Conservation (phyloP, 2,113 vertebrate genomes). For the Podilymbus podiceps region DNA sequence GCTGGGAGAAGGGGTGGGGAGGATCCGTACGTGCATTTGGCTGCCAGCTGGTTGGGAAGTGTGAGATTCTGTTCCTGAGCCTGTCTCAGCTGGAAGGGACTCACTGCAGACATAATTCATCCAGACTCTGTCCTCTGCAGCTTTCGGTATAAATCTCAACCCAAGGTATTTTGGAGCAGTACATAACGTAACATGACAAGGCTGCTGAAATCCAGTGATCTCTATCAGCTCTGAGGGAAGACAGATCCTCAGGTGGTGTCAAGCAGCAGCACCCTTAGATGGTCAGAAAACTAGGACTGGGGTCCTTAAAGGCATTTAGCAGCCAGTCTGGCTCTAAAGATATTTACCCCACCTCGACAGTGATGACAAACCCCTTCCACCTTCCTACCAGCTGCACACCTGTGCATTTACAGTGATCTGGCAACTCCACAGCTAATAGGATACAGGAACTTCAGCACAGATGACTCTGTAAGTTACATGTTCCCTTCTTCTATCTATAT, state of each 20-base stretch:
- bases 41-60: background rate
- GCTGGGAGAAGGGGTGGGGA: background rate
- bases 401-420: background rate
- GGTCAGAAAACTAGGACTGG: background rate
- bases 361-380: background rate
- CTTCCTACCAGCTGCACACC: background rate
- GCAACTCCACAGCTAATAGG: background rate
- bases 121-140: background rate
- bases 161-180: background rate
- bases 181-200: background rate
- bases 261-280: background rate
- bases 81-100: slow-evolving; percentile 3
- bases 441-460: background rate
- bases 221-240: background rate
- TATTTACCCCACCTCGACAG: background rate
- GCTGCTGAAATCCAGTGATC: background rate
- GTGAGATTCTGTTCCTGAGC: background rate
- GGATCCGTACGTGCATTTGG: background rate
- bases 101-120: background rate
- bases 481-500: background rate
- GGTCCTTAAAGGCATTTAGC: slow-evolving; percentile 1
- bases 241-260: background rate
- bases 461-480: background rate
- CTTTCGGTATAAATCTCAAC: background rate
- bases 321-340: background rate